These are phyloP conservation scores for Camptogramma bilineatum DNA, from an alignment of 2,888 invertebrate genomes.

Conservation along the genomic window DNA sequence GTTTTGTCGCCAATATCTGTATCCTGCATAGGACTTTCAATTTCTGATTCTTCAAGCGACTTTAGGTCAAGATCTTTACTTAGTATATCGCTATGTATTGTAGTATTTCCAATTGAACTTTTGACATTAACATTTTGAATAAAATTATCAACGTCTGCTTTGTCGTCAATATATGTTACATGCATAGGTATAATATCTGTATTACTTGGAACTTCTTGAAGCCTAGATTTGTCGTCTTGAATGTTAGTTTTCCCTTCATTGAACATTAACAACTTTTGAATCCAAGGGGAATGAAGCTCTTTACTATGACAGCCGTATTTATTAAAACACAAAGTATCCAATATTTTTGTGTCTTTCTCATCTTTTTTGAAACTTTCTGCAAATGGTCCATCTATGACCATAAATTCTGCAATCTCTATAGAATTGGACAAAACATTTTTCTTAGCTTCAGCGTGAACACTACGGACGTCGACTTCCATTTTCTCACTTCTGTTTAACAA, in stretches of 20 bases:
- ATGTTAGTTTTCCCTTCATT: slow-evolving; percentile 50
- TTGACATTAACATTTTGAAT: neutral
- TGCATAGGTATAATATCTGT: neutral
- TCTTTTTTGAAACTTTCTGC: slow-evolving; percentile 9
- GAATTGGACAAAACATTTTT: neutral
- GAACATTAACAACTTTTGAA: slow-evolving; percentile 66
- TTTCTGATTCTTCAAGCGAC: neutral
- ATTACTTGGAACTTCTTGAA: no score
- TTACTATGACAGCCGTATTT: slow-evolving; percentile 44
- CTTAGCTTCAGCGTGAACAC: slow-evolving; percentile 1
- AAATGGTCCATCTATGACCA: neutral
- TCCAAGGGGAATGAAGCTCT: slow-evolving; percentile 67
- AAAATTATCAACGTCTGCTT: neutral
- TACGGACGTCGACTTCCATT: neutral
- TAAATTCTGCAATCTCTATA: neutral
- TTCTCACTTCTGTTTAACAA: neutral
- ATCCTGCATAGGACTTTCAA: neutral
- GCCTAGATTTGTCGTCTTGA: slow-evolving; percentile 22
- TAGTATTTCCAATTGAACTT: neutral
- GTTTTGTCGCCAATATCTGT: neutral
- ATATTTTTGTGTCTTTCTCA: neutral
- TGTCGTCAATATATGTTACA: neutral
- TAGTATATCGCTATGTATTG: neutral
- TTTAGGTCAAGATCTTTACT: neutral
- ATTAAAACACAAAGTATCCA: neutral